Conservation (phyloP, 2,797 vertebrate species). For the Leucoraja ocellata region DNA sequence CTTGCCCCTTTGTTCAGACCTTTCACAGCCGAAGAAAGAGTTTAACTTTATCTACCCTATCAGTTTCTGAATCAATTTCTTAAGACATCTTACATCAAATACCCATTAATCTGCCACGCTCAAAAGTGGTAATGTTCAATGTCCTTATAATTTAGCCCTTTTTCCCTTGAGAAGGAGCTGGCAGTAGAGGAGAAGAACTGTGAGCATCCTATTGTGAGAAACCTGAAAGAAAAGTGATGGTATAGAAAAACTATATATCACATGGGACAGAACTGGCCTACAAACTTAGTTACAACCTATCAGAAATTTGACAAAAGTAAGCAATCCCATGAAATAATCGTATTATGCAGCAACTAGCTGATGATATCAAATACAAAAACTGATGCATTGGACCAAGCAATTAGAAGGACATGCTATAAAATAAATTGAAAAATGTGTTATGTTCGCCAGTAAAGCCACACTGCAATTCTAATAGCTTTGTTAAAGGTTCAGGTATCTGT, state of each 20-base stretch:
- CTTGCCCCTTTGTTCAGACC: background rate
- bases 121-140: background rate
- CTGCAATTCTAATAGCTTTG: background rate
- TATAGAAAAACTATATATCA: too few species aligned
- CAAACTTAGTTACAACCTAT: background rate
- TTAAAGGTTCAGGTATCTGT: background rate
- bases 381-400: background rate
- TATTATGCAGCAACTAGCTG: background rate
- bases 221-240: background rate
- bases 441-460: background rate
- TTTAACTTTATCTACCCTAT: background rate
- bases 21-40: background rate
- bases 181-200: background rate
- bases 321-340: background rate
- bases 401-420: background rate
- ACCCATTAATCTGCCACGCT: background rate
- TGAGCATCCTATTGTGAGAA: background rate
- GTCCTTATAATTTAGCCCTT: background rate
- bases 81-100: background rate
- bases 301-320: background rate
- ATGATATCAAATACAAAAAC: background rate
- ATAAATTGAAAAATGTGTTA: background rate
- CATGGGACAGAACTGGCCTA: too few species aligned
- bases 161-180: background rate
- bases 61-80: background rate